Conservation (phyloP, 2,113 vertebrate species). For the Crotophaga sulcirostris region DNA sequence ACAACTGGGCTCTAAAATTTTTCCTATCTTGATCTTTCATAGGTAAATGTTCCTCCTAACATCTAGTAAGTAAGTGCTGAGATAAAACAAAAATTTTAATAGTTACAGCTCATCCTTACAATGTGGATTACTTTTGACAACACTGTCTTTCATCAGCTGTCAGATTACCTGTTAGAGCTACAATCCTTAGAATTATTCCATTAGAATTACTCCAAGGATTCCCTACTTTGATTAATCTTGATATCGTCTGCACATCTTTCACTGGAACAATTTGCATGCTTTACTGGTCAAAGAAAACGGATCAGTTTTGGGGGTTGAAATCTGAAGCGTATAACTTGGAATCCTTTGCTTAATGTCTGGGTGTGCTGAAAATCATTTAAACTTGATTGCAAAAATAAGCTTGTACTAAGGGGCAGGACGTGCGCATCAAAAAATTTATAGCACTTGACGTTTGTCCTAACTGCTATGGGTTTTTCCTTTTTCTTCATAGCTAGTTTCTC, state of each 20-base stretch:
- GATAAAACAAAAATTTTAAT: background rate
- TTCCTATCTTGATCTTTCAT: background rate
- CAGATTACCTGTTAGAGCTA: background rate
- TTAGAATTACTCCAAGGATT: background rate
- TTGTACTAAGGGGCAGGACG: background rate
- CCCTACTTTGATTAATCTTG: background rate
- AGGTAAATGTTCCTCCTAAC: background rate
- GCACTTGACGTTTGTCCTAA: background rate
- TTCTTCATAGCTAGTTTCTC: background rate
- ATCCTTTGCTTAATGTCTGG: background rate
- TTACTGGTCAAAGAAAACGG: background rate
- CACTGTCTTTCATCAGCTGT: background rate
- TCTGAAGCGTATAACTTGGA: background rate
- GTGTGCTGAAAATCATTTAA: background rate
- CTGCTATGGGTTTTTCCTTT: background rate
- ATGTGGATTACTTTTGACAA: background rate
- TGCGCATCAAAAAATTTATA: background rate
- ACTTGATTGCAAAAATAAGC: background rate
- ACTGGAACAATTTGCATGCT: background rate
- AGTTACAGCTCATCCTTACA: background rate
- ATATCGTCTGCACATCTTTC: background rate
- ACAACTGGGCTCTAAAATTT: background rate
- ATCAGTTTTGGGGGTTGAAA: background rate
- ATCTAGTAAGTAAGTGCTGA: background rate
- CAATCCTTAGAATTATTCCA: background rate